Base-by-base conservation (phyloP, 2,797 vertebrate species). In the Sus cebifrons region DNA sequence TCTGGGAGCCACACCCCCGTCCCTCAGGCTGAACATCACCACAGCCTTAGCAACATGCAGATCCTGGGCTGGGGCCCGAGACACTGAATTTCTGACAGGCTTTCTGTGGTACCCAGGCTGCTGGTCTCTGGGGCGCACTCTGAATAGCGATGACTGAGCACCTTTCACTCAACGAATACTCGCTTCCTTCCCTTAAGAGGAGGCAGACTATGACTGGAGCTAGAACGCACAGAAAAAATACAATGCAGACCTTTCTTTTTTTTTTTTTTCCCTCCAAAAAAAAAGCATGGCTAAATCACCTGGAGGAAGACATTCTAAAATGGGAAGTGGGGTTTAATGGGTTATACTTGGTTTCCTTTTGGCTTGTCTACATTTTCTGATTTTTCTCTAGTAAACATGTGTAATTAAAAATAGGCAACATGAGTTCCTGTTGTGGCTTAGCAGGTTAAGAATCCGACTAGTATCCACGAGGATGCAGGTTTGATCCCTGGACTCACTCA, bases 361-460 rank as follows among this genome's bases (percentile, higher is more conserved):
- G 21, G 78, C 81, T 87, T 71, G 52, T 62, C 83, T 79, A 3
- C 44, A 32, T 86, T 93, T 86, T 68, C 54, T 23, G 67, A 81
- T 75, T 94, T 96, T 96, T 77, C 86, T 74, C 3, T 6, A 87
- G 91, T 58, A 52, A 91, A 86, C 71, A 62, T 1, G 40, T 15
- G 36, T 52, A 23, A n/a, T 58, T 70, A 16, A 16, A 70, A 85
- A 60, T 12, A 40, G 3, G 15, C 64, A n/a, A 49, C 44, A 49
- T 4, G 44, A 49, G 44, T 49, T 49, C 44, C 44, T 49, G 44
- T 49, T 49, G 44, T 49, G 44, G 44, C 44, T 49, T 49, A 49
- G 44, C 44, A 49, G 44, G 44, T 49, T 49, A 49, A 49, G 44
- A 49, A 49, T 10, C 44, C 44, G 44, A 49, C 6, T 49, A 49